These are phyloP conservation scores for Bombus ignitus DNA, from an alignment of 1,140 invertebrate species.

Conservation along the genomic window DNA sequence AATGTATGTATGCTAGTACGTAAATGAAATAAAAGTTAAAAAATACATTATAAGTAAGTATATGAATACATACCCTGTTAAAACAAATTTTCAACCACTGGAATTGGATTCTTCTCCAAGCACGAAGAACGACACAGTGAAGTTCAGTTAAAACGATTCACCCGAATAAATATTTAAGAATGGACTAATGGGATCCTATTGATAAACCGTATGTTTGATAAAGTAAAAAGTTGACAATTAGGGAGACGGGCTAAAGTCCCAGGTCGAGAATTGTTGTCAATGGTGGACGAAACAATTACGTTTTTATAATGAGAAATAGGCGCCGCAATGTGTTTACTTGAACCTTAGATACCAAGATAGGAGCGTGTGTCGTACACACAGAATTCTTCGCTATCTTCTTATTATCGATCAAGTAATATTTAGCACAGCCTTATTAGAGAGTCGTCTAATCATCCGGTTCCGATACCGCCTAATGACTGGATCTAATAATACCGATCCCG, in stretches of 20 bases:
- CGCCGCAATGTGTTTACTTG: slow-evolving; percentile 2
- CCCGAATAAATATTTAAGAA: slow-evolving; percentile 27
- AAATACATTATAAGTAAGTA: too few relatives aligned
- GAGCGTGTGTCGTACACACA: background rate
- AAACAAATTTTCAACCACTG: background rate
- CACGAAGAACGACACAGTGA: background rate
- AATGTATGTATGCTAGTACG: too few relatives aligned
- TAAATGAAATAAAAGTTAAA: too few relatives aligned
- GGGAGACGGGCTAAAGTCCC: slow-evolving; percentile 23
- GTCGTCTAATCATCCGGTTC: slow-evolving; percentile 62
- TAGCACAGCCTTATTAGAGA: slow-evolving; percentile 45
- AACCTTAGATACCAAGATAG: slow-evolving; percentile 7
- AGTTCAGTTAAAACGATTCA: slow-evolving; percentile 1
- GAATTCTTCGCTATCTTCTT: background rate
- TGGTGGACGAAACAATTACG: background rate
- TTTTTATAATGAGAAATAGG: background rate
- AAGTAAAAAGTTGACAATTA: slow-evolving; percentile 10
- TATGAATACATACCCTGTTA: too few relatives aligned
- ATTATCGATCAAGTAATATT: slow-evolving; percentile 13
- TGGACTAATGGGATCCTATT: background rate
- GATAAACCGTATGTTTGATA: background rate
- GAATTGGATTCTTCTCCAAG: background rate
- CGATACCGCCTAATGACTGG: slow-evolving; percentile 56
- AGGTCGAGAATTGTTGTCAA: background rate
- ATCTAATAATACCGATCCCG: slow-evolving; percentile 70